phyloP scores from a whole-genome alignment of 2,888 invertebrate genomes.

The Hyppa rectilinea region DNA sequence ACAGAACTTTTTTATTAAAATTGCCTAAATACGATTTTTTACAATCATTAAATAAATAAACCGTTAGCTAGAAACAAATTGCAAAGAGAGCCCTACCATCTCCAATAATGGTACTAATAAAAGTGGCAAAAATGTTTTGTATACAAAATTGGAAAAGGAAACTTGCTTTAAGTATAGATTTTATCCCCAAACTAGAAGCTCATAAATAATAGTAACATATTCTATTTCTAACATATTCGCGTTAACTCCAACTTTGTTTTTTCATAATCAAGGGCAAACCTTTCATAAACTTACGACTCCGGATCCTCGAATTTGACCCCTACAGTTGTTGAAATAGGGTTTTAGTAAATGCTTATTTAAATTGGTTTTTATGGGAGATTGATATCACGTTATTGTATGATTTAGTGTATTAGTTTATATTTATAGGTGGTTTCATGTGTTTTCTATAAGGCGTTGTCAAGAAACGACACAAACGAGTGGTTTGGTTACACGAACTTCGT shows the following conservation, averaged over 20 bases:
- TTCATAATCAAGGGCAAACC: conserved; percentile 27
- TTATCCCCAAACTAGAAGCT: conserved; percentile 16
- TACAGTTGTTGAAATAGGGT: rapidly evolving
- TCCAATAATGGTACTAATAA: neutral
- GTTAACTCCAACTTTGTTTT: conserved; percentile 23
- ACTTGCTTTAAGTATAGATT: neutral
- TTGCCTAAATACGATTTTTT: no score
- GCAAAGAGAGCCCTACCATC: neutral
- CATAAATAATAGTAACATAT: conserved; percentile 52
- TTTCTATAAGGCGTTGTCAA: conserved; percentile 1
- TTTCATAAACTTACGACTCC: neutral
- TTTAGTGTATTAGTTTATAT: conserved; percentile 33
- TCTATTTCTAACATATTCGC: conserved; percentile 37
- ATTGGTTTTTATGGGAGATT: neutral
- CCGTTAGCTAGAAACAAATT: neutral
- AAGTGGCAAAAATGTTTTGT: neutral
- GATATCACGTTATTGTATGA: conserved; percentile 15
- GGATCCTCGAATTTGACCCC: neutral
- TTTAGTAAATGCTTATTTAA: neutral
- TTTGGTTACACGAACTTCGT: neutral
- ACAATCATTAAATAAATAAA: no score
- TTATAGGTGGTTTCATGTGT: neutral
- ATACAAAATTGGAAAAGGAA: neutral
- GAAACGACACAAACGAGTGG: neutral
- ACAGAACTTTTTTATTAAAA: no score